Percentiles rank a stretch among this genome's conserved stretches.
phyloP scores from a whole-genome alignment of 2,888 invertebrate genomes.

The Ctenicera cuprea region DNA sequence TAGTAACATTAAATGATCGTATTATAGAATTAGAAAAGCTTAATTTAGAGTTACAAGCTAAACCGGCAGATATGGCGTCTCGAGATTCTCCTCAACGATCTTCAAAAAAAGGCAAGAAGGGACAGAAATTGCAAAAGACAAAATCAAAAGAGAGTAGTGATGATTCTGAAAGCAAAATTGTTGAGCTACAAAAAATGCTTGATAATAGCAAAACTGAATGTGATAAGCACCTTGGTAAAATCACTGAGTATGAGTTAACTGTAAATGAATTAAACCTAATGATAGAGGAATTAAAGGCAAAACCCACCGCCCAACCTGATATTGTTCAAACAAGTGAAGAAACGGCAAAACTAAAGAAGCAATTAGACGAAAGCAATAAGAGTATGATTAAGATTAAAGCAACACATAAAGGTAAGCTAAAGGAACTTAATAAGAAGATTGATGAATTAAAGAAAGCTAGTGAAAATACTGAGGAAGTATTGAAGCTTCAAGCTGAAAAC shows the following conservation, averaged over 20 bases:
- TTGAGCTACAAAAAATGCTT: slow-evolving; percentile 48
- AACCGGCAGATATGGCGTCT: slow-evolving; percentile 26
- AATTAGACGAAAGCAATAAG: slow-evolving; percentile 85
- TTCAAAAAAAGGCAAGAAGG: slow-evolving; percentile 45
- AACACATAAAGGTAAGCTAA: slow-evolving; percentile 82
- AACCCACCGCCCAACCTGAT: slow-evolving; percentile 33
- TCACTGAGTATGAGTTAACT: slow-evolving; percentile 57
- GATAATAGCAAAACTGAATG: slow-evolving; percentile 54
- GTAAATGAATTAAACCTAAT: slow-evolving; percentile 69
- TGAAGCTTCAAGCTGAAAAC: slow-evolving; percentile 78
- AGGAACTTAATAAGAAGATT: slow-evolving; percentile 85
- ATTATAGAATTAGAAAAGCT: slow-evolving; percentile 55
- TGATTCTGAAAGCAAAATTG: slow-evolving; percentile 29
- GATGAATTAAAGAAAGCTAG: slow-evolving; percentile 80
- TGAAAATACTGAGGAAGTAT: slow-evolving; percentile 81
- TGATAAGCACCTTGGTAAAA: slow-evolving; percentile 54
- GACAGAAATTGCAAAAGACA: slow-evolving; percentile 32
- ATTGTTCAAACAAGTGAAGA: slow-evolving; percentile 65
- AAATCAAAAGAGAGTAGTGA: slow-evolving; percentile 32
- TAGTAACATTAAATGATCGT: slow-evolving; percentile 28
- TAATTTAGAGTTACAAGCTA: slow-evolving; percentile 32
- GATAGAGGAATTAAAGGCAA: slow-evolving; percentile 63
- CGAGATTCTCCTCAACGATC: slow-evolving; percentile 44
- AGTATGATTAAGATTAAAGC: slow-evolving; percentile 86
- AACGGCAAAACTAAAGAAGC: slow-evolving; percentile 77